Conservation (phyloP, 2,113 vertebrate species). For the Turnix velox region DNA sequence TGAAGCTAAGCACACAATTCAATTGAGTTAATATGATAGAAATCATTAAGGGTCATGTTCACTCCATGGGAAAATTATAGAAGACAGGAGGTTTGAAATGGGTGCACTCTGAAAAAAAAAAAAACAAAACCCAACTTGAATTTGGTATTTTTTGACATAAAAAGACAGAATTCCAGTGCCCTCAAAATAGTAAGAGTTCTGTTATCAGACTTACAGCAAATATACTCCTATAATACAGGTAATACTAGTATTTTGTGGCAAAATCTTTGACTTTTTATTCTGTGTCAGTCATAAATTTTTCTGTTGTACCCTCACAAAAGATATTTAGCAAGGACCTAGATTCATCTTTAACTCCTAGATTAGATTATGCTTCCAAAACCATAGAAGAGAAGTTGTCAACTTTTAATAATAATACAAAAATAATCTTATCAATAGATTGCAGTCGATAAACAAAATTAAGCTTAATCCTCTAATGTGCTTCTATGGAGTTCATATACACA, state of each 20-base stretch:
- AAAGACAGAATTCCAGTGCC: background rate
- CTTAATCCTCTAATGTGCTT: background rate
- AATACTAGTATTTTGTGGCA: background rate
- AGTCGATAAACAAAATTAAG: background rate
- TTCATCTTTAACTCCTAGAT: background rate
- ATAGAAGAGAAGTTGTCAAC: background rate
- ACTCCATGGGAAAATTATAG: background rate
- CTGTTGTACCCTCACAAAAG: background rate
- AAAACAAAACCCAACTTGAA: background rate
- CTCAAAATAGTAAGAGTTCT: background rate
- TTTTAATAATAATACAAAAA: background rate
- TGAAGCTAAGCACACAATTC: background rate
- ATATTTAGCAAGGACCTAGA: background rate
- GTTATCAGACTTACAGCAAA: background rate
- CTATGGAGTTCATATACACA: background rate
- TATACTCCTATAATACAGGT: background rate
- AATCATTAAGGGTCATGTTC: background rate
- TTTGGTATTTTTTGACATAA: background rate
- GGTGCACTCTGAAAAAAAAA: background rate
- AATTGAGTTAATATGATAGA: background rate
- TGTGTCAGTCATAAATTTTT: no score
- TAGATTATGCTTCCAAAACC: background rate
- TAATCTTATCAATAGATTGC: background rate
- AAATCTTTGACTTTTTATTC: background rate
- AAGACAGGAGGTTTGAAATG: background rate